These are phyloP conservation scores for Ormia ochracea DNA, from an alignment of 2,888 invertebrate genomes.

Conservation along the genomic window DNA sequence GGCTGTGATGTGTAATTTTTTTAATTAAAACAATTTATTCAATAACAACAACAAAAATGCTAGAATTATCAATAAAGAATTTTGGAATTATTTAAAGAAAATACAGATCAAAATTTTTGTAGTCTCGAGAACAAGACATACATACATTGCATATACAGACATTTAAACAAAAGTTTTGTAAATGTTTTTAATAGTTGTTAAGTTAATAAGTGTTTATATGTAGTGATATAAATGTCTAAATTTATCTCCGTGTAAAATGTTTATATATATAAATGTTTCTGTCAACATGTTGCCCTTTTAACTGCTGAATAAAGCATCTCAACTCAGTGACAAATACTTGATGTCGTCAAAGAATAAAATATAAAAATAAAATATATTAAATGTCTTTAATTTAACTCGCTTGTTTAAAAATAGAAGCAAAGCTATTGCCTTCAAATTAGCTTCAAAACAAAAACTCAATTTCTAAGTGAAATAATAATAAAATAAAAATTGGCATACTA, in stretches of 20 bases:
- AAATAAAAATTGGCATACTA: background rate
- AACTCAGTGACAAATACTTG: background rate
- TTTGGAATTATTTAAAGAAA: constrained; percentile 14
- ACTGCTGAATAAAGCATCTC: background rate
- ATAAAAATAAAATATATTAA: background rate
- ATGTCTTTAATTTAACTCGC: background rate
- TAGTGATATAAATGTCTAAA: constrained; percentile 37
- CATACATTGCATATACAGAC: background rate
- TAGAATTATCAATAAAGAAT: constrained; percentile 1
- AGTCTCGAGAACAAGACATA: constrained; percentile 1
- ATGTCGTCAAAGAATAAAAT: background rate
- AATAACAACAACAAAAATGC: constrained; percentile 10
- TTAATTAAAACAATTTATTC: constrained; percentile 25
- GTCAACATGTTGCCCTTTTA: constrained; percentile 5
- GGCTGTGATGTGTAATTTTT: constrained; percentile 73
- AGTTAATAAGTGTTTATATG: constrained; percentile 50
- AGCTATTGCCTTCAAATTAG: too few species aligned
- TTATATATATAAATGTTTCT: background rate
- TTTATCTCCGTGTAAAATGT: background rate
- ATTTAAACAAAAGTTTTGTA: constrained; percentile 34
- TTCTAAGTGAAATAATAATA: background rate
- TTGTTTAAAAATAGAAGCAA: background rate
- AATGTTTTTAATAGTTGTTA: constrained; percentile 46
- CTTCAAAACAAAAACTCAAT: background rate
- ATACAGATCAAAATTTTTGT: constrained; percentile 49